A percentile compares a stretch with the other conserved stretches of the same genome.
phyloP scores from a whole-genome alignment of 1,140 invertebrate species.

The Microplitis mediator region DNA sequence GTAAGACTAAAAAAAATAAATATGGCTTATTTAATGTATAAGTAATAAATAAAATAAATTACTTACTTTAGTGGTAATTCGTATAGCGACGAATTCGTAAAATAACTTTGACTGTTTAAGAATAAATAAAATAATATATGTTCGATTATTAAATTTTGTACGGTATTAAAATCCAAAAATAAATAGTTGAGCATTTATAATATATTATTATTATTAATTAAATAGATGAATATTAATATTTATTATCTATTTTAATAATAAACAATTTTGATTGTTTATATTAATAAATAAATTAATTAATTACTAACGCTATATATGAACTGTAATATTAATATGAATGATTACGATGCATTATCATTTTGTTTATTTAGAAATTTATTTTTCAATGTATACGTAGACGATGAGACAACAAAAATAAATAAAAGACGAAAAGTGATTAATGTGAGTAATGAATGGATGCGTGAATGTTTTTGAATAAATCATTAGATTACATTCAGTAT shows the following conservation, averaged over 20 bases:
- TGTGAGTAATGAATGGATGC: no score
- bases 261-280: slow-evolving; percentile 5
- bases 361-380: no score
- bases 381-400: no score
- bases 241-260: background rate
- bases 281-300: background rate
- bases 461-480: no score
- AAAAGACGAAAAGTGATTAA: no score
- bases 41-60: background rate
- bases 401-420: no score
- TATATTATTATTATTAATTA: background rate
- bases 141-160: background rate
- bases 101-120: no score
- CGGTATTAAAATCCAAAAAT: background rate
- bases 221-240: background rate
- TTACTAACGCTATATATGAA: background rate
- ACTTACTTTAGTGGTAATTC: background rate
- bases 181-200: background rate
- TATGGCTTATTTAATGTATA: background rate
- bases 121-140: background rate
- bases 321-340: no score
- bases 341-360: no score
- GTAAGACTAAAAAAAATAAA: background rate
- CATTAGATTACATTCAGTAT: no score
- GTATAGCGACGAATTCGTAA: no score